These are phyloP conservation scores for Cryptomyrus ogoouensis DNA, from an alignment of 2,113 vertebrate species.

Conservation along the genomic window DNA sequence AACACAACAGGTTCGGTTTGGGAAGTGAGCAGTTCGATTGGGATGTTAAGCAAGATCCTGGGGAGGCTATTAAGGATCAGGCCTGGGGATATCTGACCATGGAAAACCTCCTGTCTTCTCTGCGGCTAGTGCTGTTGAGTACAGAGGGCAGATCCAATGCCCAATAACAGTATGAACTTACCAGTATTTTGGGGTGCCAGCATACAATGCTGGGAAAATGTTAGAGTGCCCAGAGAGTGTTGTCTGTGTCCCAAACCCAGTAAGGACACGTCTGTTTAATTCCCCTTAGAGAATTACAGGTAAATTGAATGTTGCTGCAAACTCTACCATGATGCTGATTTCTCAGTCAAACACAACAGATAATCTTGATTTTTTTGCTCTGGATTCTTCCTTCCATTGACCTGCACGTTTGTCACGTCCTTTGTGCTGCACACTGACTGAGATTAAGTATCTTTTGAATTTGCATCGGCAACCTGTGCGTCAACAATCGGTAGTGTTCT, in stretches of 20 bases:
- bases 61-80: not conserved
- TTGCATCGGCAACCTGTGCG: not conserved
- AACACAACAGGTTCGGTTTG: not conserved
- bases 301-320: conserved; percentile 12
- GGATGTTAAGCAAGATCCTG: not conserved
- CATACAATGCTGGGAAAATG: conserved; percentile 56
- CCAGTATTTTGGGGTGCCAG: conserved; percentile 73
- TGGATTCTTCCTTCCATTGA: not conserved
- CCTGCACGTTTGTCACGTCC: not conserved
- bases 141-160: conserved; percentile 66
- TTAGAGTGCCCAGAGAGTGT: conserved; percentile 29
- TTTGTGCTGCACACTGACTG: not conserved
- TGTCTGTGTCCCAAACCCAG: conserved; percentile 38
- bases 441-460: not conserved
- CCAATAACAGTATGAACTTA: conserved; percentile 77
- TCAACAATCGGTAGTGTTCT: not conserved
- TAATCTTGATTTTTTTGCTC: not conserved
- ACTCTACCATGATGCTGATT: not conserved
- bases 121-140: conserved; percentile 72
- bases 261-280: conserved; percentile 52
- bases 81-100: conserved; percentile 35
- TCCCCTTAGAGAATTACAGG: conserved; percentile 42
- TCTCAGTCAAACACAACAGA: not conserved
- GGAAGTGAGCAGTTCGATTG: not conserved
- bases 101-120: conserved; percentile 67